Conservation (phyloP, 2,113 vertebrate genomes). For the Thamnaconus septentrionalis region DNA sequence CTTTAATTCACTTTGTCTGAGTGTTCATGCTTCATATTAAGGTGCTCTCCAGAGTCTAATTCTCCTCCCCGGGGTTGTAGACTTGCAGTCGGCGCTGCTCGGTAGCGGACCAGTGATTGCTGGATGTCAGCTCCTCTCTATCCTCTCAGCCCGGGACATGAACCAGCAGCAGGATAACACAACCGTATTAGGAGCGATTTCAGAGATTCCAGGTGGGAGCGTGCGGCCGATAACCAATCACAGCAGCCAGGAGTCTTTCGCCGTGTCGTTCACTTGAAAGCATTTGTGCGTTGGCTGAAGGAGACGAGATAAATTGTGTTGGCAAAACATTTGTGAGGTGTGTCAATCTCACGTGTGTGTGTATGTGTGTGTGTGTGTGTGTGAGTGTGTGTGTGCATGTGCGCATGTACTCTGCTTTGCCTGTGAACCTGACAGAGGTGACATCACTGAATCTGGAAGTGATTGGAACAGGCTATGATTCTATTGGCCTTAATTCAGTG, state of each 20-base stretch:
- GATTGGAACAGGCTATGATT: conserved; percentile 85
- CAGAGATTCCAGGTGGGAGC: conserved; percentile 22
- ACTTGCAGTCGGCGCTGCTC: too few species aligned
- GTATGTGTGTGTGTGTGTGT: conserved; percentile 26
- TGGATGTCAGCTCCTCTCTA: background rate
- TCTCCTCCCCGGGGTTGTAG: too few species aligned
- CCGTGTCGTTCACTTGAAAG: conserved; percentile 26
- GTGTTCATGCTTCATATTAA: too few species aligned
- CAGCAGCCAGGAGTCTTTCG: conserved; percentile 27
- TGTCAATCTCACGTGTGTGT: conserved; percentile 20
- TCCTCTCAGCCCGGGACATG: conserved; percentile 3
- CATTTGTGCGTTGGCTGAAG: conserved; percentile 17
- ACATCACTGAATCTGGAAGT: conserved; percentile 82
- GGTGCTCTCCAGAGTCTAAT: too few species aligned
- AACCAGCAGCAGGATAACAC: conserved; percentile 2
- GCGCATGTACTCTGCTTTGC: conserved; percentile 31
- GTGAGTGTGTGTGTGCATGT: conserved; percentile 9
- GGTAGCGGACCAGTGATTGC: too few species aligned
- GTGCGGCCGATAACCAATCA: background rate
- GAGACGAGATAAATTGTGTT: conserved; percentile 21
- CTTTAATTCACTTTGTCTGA: too few species aligned
- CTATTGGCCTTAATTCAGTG: conserved; percentile 84
- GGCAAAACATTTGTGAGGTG: conserved; percentile 12
- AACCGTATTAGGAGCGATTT: conserved; percentile 1
- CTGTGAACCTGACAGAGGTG: conserved; percentile 68